Percentiles rank a stretch among this genome's conserved stretches.
phyloP scores from a whole-genome alignment of 2,888 invertebrate species.

The Parasteatoda lunata region DNA sequence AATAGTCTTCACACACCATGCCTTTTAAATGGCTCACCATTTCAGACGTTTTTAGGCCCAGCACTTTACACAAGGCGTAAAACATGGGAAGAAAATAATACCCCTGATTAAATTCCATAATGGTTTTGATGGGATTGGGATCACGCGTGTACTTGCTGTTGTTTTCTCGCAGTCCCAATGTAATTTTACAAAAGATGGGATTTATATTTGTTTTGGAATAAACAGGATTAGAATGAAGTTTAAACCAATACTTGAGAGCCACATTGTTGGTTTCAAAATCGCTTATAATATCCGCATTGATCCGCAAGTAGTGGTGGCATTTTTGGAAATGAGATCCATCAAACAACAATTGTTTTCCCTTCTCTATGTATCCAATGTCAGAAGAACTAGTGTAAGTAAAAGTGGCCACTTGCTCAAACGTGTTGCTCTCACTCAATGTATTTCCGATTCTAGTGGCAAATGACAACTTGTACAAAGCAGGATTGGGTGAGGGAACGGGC shows the following conservation, averaged over 20 bases:
- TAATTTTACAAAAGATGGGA: background rate
- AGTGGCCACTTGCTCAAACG: background rate
- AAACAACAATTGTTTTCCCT: background rate
- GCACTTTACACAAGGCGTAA: slow-evolving; percentile 13
- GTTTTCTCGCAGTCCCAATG: background rate
- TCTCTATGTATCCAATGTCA: background rate
- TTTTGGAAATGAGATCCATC: background rate
- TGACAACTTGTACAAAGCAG: background rate
- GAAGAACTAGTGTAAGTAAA: background rate
- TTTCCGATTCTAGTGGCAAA: background rate
- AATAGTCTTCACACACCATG: background rate
- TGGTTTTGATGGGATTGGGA: background rate
- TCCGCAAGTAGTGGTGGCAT: background rate
- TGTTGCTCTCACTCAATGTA: background rate
- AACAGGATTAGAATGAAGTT: background rate
- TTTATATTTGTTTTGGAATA: too few relatives aligned
- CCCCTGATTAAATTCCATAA: background rate
- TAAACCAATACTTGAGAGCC: background rate
- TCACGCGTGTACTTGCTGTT: background rate
- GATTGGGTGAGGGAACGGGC: background rate
- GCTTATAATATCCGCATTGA: background rate
- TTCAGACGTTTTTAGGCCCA: background rate
- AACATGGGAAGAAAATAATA: background rate
- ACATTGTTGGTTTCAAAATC: background rate
- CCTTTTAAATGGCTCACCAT: background rate